Evolutionary conservation across 2,797 vertebrate genomes (phyloP), one percentile per base, ranked within the genome.

Genomic region (Diplodus sargus): DNA sequence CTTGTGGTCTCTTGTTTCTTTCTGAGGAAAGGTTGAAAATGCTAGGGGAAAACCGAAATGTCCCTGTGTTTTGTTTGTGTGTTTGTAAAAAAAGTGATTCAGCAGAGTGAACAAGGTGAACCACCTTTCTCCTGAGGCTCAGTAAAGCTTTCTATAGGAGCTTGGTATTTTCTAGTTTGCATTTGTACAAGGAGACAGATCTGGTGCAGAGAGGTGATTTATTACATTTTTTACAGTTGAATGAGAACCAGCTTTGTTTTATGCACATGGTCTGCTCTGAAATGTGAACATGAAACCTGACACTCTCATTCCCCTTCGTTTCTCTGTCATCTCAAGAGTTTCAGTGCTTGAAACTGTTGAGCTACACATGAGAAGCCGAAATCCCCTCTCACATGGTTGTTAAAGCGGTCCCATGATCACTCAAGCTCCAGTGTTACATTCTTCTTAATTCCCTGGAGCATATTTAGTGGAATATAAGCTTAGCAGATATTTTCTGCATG

Each of bases 361-460:
- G n/a, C 70, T 76, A 14, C 57, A 70, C 39, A 49, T 17, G n/a
- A 77, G 48, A 71, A 74, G 65, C 76, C 76, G 64, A 90, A 88
- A 86, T 89, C 70, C 85, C 68, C 72, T 78, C 54, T 83, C 85
- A 85, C 83, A 77, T 79, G 82, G 63, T 76, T 60, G 20, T 79
- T 76, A 83, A 89, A 86, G 79, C 79, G 71, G 82, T 87, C 83
- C 53, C 71, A 51, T 74, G 54, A 88, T 85, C 74, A 73, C 69
- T 30, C 10, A 52, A 52, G 47, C 49, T 52, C 12, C 51, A 20
- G 17, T 16, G 49, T 82, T 58, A 28, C 18, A 61, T 68, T 77
- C 42, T 20, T 3, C 30, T 58, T 67, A 60, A 9, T 48, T 45
- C 39, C 58, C 1, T 0, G n/a, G 11, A 34, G n/a, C 22, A 48